phyloP scores from a whole-genome alignment of 2,113 vertebrate genomes.

The Ancistrus triradiatus region DNA sequence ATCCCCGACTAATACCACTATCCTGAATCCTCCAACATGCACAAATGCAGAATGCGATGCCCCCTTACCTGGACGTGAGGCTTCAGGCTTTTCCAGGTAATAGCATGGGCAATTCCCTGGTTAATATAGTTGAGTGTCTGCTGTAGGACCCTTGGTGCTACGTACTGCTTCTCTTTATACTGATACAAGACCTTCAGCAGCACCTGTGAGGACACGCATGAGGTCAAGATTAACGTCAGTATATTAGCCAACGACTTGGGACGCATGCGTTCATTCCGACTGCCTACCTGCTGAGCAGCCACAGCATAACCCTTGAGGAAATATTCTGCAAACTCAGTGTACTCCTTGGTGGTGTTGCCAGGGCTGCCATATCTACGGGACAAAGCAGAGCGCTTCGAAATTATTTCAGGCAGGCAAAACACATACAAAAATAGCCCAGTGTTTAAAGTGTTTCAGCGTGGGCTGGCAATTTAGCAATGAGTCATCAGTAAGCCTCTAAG shows the following conservation, averaged over 20 bases:
- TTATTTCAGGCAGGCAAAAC: constrained; percentile 34
- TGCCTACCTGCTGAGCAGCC: constrained; percentile 84
- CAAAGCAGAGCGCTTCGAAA: not conserved
- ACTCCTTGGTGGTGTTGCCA: constrained; percentile 98
- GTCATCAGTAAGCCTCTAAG: constrained; percentile 17
- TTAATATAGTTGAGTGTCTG: constrained; percentile 97
- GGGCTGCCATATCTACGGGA: constrained; percentile 91
- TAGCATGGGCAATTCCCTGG: constrained; percentile 92
- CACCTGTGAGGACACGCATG: constrained; percentile 69
- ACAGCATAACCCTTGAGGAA: constrained; percentile 97
- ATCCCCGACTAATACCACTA: no score
- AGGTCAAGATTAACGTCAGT: not conserved
- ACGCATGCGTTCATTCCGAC: not conserved
- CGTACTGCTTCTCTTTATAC: constrained; percentile 95
- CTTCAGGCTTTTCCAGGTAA: constrained; percentile 98
- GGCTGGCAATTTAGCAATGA: constrained; percentile 24
- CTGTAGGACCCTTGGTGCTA: constrained; percentile 94
- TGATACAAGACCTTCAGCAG: constrained; percentile 96
- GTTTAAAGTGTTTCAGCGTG: constrained; percentile 28
- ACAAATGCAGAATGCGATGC: no score
- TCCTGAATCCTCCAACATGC: no score
- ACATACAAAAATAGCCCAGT: constrained; percentile 21
- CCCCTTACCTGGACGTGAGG: constrained; percentile 89
- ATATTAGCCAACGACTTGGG: not conserved
- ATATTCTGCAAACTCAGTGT: constrained; percentile 94